Evolutionary conservation across 2,888 invertebrate species (phyloP).

Genomic region (Chymomyza procnemis): DNA sequence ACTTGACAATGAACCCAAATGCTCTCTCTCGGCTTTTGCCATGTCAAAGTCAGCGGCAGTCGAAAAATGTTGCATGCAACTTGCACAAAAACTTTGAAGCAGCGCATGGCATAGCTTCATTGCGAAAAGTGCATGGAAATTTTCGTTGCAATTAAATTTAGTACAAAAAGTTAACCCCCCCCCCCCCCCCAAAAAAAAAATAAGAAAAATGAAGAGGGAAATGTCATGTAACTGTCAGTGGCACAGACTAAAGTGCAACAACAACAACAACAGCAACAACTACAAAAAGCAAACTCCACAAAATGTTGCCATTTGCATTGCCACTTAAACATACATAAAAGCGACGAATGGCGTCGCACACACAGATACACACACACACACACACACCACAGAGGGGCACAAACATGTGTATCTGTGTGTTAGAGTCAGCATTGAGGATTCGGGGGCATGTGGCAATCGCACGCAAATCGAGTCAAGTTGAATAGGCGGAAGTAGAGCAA

Average conservation of each 20-base stretch:
- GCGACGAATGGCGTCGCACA: conserved; percentile 26
- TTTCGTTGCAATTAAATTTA: conserved; percentile 70
- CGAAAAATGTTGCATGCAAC: conserved; percentile 24
- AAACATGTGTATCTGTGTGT: not conserved
- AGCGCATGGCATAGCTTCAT: conserved; percentile 32
- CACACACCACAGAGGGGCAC: conserved; percentile 14
- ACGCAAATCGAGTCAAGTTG: conserved; percentile 73
- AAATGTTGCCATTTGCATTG: conserved; percentile 71
- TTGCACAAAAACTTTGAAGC: conserved; percentile 48
- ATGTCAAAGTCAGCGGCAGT: conserved; percentile 3
- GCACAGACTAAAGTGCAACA: conserved; percentile 47
- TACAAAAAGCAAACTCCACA: conserved; percentile 42
- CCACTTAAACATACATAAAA: conserved; percentile 73
- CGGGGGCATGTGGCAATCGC: conserved; percentile 31
- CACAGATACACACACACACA: conserved; percentile 18
- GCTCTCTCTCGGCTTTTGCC: not conserved
- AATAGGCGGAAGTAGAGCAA: conserved; percentile 74
- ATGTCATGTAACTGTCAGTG: conserved; percentile 66
- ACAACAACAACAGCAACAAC: not conserved
- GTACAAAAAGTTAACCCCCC: conserved; percentile 57
- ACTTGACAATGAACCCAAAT: conserved; percentile 1
- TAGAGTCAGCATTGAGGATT: not conserved
- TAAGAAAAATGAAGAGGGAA: conserved; percentile 10
- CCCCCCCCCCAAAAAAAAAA: conserved; percentile 25
- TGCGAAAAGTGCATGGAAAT: conserved; percentile 55